Percentiles rank a stretch among this genome's conserved stretches.
phyloP scores from a whole-genome alignment of 1,140 invertebrate species.

The Daktulosphaira vitifoliae region DNA sequence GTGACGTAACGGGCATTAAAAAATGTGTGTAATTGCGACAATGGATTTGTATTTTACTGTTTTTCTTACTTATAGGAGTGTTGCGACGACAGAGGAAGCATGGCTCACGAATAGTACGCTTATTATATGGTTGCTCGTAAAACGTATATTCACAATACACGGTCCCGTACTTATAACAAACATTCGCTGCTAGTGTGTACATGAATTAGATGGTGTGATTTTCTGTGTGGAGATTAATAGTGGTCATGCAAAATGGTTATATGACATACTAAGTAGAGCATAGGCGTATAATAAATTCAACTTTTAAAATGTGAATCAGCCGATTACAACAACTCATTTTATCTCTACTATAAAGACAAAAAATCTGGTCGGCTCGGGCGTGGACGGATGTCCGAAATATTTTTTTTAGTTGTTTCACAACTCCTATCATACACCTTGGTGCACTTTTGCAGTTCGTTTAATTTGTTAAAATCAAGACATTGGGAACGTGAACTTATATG shows the following conservation, averaged over 20 bases:
- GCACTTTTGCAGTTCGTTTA: no score
- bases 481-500: no score
- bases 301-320: no score
- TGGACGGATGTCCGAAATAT: no score
- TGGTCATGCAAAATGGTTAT: conserved; percentile 19
- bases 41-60: not conserved
- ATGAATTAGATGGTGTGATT: not conserved
- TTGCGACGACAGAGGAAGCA: not conserved
- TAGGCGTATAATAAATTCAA: not conserved
- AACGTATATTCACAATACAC: not conserved
- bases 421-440: no score
- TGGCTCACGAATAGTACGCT: conserved; percentile 4
- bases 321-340: no score
- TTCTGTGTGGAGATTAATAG: not conserved
- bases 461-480: no score
- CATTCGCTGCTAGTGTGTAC: not conserved
- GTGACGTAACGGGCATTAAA: not conserved
- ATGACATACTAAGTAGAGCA: conserved; percentile 17
- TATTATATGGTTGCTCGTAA: not conserved
- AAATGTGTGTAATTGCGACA: conserved; percentile 3
- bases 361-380: no score
- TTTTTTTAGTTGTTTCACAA: no score
- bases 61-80: not conserved
- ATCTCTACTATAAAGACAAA: no score
- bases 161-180: not conserved